phyloP scores from a whole-genome alignment of 2,797 vertebrate species.

The Alcedo quadribrachys region DNA sequence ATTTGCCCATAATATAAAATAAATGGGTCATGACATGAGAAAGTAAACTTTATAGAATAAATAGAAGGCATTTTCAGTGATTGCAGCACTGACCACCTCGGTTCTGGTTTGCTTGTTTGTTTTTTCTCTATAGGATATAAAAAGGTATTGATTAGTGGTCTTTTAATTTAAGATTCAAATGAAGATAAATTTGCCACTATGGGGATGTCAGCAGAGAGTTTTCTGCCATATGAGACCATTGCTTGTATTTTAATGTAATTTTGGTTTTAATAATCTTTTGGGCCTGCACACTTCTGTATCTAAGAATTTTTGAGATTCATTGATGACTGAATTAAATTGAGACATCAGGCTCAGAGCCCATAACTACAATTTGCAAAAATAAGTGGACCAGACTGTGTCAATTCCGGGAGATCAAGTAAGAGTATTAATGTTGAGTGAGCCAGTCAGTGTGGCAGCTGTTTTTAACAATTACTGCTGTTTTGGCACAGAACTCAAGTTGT shows the following conservation, averaged over 20 bases:
- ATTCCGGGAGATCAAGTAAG: not conserved
- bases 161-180: constrained; percentile 40
- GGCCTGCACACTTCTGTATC: not conserved
- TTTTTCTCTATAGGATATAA: not conserved
- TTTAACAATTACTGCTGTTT: not conserved
- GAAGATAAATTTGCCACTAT: not conserved
- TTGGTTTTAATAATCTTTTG: not conserved
- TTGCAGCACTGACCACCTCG: not conserved
- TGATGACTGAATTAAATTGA: not conserved
- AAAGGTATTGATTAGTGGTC: constrained; percentile 40
- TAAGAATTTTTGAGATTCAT: not conserved
- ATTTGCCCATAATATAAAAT: constrained; percentile 62
- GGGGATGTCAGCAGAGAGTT: not conserved
- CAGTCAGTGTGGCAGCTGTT: not conserved
- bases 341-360: not conserved
- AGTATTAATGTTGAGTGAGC: not conserved
- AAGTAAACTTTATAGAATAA: constrained; percentile 57
- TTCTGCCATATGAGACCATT: not conserved
- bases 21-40: constrained; percentile 64
- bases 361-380: not conserved
- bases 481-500: not conserved
- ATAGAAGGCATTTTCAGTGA: constrained; percentile 10
- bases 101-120: constrained; percentile 24
- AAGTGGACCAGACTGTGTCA: not conserved
- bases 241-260: not conserved